Base-by-base conservation (phyloP, 2,888 invertebrate genomes). In the Caenorhabditis sinica region DNA sequence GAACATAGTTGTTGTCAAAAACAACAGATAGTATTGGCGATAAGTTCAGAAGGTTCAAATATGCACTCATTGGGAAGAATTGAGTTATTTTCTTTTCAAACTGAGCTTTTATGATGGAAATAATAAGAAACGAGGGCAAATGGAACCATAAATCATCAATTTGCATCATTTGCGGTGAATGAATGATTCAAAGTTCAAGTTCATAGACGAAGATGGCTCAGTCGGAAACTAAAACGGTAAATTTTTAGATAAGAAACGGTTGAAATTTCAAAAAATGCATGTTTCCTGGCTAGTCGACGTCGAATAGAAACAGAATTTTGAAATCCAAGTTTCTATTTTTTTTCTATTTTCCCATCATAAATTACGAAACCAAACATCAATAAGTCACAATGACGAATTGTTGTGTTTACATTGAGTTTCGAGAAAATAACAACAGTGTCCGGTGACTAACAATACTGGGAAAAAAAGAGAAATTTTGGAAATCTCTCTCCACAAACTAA, bases 401-500 rank as follows among this genome's bases (percentile, higher is more conserved):
- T 65, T 45, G 25, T 65, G 65, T 65, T 65, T 65, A 65, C 65
- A 65, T 9, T 9, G 8, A 45, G 30, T 9, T 65, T 45, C 30
- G 9, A 58, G 23, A 72, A 8, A 58, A 72, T 40, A 72, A 72
- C 43, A 72, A 58, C 33, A 43, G 30, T 60, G 60, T 58, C 58
- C 36, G 49, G 20, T 49, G 60, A 60, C 60, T 43, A 73, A 61
- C 45, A 45, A 49, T 60, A 17, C 13, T 13, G 13, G 23, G 36
- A 36, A 36, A 33, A 68, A 23, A 53, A 11, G 40, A 45, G 17
- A 28, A 49, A 49, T 28, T 68, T 28, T 33, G 11, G 33, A 53
- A 51, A 51, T 33, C n/a, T 51, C 20, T 17, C 15, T 17, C 15
- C 51, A 49, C 28, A 68, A 51, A 30, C 30, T 6, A 51, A 68